Evolutionary conservation across 2,797 vertebrate species (phyloP), one percentile per base, ranked within the genome.

Genomic region (Echeneis naucrates): DNA sequence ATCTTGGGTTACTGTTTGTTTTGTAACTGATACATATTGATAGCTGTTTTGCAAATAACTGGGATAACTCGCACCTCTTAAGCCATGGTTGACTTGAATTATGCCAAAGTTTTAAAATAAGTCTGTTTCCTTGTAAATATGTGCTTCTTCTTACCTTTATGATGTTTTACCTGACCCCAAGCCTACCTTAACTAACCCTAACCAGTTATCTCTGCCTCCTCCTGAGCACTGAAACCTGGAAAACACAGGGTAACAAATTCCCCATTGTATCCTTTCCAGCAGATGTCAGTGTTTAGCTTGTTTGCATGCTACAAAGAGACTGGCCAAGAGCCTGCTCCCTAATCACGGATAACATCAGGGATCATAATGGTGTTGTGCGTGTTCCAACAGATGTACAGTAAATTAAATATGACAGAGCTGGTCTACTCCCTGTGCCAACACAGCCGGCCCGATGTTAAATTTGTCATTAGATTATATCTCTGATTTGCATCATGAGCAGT

Each of bases 281-380:
- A 90, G 92, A 59, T 84, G 90, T 82, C 84, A 74, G 67, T 83
- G 75, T 91, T 75, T 37, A 51, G 12, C 82, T 64, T 61, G 12
- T 69, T 71, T 74, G 2, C 35, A 30, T 23, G 12, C 33, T 53
- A 23, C 24, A 17, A 26, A 27, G 19, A 9, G 55, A 19, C 5
- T 10, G 8, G 7, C 37, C 1, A 4, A 1, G 23, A 44, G 2
- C 17, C 40, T 44, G 40, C 12, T 58, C 23, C 27, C 23, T 12
- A n/a, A n/a, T n/a, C n/a, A n/a, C n/a, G n/a, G n/a, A n/a, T n/a
- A n/a, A n/a, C n/a, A n/a, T n/a, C 40, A 42, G 17, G 17, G 1
- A 21, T 68, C 12, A 62, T 26, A 6, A 21, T 58, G 24, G 23
- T 27, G 6, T 9, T 11, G 24, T 32, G 37, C 30, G 44, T 44